Base-by-base conservation (phyloP, 1,140 invertebrate species). In the Cataglyphis hispanica region DNA sequence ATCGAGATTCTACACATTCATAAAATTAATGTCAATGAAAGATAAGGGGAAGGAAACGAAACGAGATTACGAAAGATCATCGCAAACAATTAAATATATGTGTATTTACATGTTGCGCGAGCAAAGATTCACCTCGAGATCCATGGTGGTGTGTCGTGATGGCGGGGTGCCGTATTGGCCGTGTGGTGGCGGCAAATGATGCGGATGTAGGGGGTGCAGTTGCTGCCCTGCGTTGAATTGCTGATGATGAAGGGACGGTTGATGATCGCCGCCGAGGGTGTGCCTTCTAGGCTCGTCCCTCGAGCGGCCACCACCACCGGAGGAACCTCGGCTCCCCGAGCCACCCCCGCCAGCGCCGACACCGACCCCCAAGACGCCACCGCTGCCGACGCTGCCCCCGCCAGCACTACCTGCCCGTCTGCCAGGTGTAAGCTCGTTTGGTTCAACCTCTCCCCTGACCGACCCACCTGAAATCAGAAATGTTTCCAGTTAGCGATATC, bases 281-380 rank as follows among this genome's bases (percentile, higher is more conserved):
- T 97, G 97, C 37, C 97, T 95, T 13, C 97, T 94, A 31, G 96
- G 96, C 93, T 97, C 97, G 94, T 97, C 96, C 87, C 95, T 93
- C 81, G 94, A 94, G 61, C 96, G 93, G 67, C 96, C 92, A 67
- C 95, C 95, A 92, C 95, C 92, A 43, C 93, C 91, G 67, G 95
- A 93, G 43, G 96, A 92, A 88, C 94, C 94, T 56, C 95, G 94
- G 66, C 95, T 92, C 46, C 92, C 94, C 89, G 92, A 89, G 88
- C 89, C 88, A 37, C 90, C 91, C 64, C 92, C 89, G 53, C 84
- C 88, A 69, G 87, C 86, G 72, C 89, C 75, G n/a, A 27, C 80
- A 10, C 89, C 83, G 19, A 76, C 89, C 58, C 89, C 90, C 81
- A 91, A 89, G 83, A 92, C 90, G 56, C 91, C 86, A 84, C 86